Conservation (phyloP, 2,113 vertebrate genomes). For the Ia io region DNA sequence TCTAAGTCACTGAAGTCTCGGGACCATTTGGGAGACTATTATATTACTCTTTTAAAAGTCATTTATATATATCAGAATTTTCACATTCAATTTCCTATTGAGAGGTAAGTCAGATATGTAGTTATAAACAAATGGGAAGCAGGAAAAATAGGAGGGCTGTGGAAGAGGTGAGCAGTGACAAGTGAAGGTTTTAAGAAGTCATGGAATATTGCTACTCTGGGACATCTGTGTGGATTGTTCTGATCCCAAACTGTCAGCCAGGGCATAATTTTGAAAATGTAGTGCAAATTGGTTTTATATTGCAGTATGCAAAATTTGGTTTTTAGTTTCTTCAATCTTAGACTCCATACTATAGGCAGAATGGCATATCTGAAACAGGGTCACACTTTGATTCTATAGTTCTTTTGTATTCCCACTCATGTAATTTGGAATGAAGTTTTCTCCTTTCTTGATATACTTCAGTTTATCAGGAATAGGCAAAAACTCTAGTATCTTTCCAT, state of each 20-base stretch:
- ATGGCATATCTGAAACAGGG: neutral
- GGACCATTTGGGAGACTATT: neutral
- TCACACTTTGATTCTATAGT: neutral
- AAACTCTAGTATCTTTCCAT: neutral
- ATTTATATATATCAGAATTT: neutral
- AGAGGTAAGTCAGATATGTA: neutral
- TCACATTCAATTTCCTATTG: neutral
- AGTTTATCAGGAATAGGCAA: neutral
- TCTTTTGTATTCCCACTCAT: neutral
- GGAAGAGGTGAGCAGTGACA: neutral
- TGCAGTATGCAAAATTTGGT: neutral
- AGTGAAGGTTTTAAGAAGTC: neutral
- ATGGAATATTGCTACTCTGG: neutral
- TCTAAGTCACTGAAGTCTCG: neutral
- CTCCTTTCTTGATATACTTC: neutral
- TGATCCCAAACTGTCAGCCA: neutral
- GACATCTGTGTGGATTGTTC: neutral
- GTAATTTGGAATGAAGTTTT: neutral
- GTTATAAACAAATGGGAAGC: neutral
- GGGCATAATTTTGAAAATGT: neutral
- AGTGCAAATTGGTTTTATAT: neutral
- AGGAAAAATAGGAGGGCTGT: neutral
- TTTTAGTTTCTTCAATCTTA: neutral
- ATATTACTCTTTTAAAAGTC: neutral
- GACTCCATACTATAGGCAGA: neutral